Evolutionary conservation across 2,888 invertebrate genomes (phyloP).

Genomic region (Leucophenga montana): DNA sequence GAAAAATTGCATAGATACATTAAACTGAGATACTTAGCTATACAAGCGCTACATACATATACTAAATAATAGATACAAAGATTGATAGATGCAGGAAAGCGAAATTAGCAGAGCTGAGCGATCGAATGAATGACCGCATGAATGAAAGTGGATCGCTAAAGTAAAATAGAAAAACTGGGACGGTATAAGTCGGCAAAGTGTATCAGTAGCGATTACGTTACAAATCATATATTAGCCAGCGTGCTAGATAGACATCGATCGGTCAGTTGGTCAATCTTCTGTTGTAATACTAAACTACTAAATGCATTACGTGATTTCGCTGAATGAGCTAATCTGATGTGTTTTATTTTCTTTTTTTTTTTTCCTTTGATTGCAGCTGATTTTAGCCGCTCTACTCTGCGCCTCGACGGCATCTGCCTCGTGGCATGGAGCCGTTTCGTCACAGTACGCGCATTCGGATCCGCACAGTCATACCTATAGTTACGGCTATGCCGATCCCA

Average conservation of each 20-base stretch:
- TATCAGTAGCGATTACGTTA: background rate
- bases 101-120: constrained; percentile 31
- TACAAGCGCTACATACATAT: constrained; percentile 7
- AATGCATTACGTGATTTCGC: constrained; percentile 23
- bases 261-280: constrained; percentile 31
- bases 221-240: constrained; percentile 15
- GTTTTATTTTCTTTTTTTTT: background rate
- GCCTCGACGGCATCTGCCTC: constrained; percentile 70
- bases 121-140: constrained; percentile 43
- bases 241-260: background rate
- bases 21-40: background rate
- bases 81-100: constrained; percentile 4
- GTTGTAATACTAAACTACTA: background rate
- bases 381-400: constrained; percentile 67
- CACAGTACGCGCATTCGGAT: constrained; percentile 78
- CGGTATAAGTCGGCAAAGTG: constrained; percentile 18
- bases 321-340: constrained; percentile 19
- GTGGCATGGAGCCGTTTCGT: constrained; percentile 71
- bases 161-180: constrained; percentile 39
- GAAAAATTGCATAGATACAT: constrained; percentile 51
- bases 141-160: constrained; percentile 37
- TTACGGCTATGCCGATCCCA: constrained; percentile 79
- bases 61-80: constrained; percentile 4
- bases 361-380: constrained; percentile 54
- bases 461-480: constrained; percentile 77